Conservation (phyloP, 2,113 vertebrate genomes). For the Albula glossodonta region DNA sequence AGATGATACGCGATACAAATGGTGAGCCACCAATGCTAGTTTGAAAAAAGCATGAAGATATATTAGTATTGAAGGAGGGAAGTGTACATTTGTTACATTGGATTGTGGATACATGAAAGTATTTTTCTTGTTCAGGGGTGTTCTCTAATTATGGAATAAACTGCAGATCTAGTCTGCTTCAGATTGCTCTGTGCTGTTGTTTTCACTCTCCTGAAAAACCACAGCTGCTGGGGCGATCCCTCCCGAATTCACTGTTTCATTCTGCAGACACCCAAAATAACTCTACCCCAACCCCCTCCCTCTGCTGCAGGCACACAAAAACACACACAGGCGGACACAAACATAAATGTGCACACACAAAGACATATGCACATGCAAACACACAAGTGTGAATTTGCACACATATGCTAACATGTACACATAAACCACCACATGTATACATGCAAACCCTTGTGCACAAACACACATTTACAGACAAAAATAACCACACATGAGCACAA, state of each 20-base stretch:
- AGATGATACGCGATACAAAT: no score
- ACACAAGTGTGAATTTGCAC: neutral
- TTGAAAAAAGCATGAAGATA: neutral
- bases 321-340: neutral
- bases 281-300: neutral
- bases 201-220: neutral
- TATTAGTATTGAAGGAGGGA: neutral
- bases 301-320: neutral
- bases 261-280: conserved; percentile 29
- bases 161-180: neutral
- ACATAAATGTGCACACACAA: neutral
- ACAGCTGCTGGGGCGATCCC: conserved; percentile 4
- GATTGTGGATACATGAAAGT: neutral
- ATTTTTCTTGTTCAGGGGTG: neutral
- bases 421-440: neutral
- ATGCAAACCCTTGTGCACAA: no score
- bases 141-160: neutral
- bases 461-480: neutral
- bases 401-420: neutral
- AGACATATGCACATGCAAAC: neutral
- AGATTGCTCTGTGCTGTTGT: neutral
- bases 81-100: neutral
- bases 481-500: neutral
- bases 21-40: no score
- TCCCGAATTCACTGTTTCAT: conserved; percentile 15